These are phyloP conservation scores for Spilarctia lutea DNA, from an alignment of 2,888 invertebrate genomes.

Conservation along the genomic window DNA sequence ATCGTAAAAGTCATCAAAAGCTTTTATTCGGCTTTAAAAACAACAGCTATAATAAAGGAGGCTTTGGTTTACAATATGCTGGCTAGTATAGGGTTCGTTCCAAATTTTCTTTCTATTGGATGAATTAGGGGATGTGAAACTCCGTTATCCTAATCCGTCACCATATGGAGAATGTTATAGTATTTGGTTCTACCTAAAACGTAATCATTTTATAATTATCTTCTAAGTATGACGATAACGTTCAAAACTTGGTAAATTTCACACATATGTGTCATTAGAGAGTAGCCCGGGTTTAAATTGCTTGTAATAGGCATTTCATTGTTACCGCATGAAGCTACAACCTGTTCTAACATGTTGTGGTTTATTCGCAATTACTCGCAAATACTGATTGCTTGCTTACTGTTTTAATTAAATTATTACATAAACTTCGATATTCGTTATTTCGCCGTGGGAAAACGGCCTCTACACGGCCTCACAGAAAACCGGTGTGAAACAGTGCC, in stretches of 20 bases:
- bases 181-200: not conserved
- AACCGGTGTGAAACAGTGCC: too few relatives aligned
- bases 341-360: not conserved
- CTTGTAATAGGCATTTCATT: slow-evolving; percentile 4
- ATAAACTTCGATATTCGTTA: not conserved
- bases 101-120: too few relatives aligned
- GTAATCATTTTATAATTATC: not conserved
- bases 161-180: not conserved
- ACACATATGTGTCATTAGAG: not conserved
- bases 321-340: not conserved
- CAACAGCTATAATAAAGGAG: too few relatives aligned
- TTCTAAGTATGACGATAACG: not conserved
- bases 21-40: too few relatives aligned
- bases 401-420: not conserved
- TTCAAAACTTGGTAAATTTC: not conserved
- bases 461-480: too few relatives aligned
- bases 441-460: too few relatives aligned
- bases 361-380: not conserved
- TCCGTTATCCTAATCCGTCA: too few relatives aligned
- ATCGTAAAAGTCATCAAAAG: too few relatives aligned
- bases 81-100: too few relatives aligned
- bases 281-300: not conserved
- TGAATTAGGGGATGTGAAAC: too few relatives aligned
- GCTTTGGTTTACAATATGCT: too few relatives aligned
- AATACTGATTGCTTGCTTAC: not conserved